Conservation (phyloP, 2,113 vertebrate species). For the Calyptomena viridis region DNA sequence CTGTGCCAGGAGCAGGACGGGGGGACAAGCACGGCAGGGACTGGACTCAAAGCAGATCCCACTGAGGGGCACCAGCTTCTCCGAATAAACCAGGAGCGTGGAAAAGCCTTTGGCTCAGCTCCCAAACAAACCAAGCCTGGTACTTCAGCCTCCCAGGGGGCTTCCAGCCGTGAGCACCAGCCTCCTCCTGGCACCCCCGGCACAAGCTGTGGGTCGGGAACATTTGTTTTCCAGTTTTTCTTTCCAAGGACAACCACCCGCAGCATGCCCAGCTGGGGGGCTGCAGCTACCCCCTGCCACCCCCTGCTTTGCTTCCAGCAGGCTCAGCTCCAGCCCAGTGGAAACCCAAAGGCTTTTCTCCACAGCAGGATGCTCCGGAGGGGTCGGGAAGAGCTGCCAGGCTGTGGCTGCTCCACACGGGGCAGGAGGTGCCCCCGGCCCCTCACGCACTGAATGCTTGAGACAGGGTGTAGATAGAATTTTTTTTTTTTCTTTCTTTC, state of each 20-base stretch:
- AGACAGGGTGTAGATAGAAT: constrained; percentile 9
- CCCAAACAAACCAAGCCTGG: not conserved
- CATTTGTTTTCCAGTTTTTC: constrained; percentile 1
- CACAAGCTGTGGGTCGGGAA: accelerated
- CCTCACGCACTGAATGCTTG: not conserved
- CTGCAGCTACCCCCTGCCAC: no score
- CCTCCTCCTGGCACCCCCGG: not conserved
- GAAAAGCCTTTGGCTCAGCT: not conserved
- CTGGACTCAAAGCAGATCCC: not conserved
- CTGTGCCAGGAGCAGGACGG: accelerated
- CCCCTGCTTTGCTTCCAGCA: not conserved
- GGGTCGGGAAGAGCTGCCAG: not conserved
- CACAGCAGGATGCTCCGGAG: not conserved
- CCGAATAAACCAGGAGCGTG: not conserved
- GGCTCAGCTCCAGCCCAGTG: not conserved
- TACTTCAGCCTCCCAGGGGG: not conserved
- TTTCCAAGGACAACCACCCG: not conserved
- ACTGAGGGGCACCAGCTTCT: not conserved
- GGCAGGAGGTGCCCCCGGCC: not conserved
- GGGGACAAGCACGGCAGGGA: not conserved
- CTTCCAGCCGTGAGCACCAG: not conserved
- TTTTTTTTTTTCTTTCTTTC: constrained; percentile 16
- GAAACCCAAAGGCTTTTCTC: not conserved
- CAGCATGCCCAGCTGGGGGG: not conserved
- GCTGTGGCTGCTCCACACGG: not conserved